A percentile compares a stretch with the other conserved stretches of the same genome.
Conservation (phyloP, 2,888 invertebrate species). For the Tholera decimalis region DNA sequence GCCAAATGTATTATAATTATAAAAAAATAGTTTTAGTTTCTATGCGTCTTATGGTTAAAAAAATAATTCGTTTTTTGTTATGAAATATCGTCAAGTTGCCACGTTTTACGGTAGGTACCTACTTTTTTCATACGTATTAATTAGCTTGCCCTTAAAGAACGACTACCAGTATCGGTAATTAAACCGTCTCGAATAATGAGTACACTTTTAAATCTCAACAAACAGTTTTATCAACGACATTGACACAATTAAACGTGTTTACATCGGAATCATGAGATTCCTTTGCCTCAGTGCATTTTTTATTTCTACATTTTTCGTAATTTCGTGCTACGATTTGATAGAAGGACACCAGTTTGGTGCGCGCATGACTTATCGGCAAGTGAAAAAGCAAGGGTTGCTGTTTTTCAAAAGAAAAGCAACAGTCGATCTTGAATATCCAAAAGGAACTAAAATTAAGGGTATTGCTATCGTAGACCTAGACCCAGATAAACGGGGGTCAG, state of each 20-base stretch:
- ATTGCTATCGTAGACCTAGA: conserved; percentile 73
- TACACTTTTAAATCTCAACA: conserved; percentile 52
- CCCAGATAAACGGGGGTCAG: conserved; percentile 66
- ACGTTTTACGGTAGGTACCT: no score
- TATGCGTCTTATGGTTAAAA: no score
- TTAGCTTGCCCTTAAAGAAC: conserved; percentile 29
- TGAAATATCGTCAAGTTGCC: no score
- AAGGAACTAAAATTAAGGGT: conserved; percentile 72
- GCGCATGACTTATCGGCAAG: conserved; percentile 74
- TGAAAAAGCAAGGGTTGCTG: conserved; percentile 74
- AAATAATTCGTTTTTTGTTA: no score
- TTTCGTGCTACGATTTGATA: conserved; percentile 59
- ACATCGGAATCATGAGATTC: conserved; percentile 47
- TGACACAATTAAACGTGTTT: conserved; percentile 57
- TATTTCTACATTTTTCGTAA: conserved; percentile 30
- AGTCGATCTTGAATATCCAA: conserved; percentile 68
- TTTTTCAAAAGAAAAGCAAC: conserved; percentile 71
- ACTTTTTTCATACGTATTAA: background rate
- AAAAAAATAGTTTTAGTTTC: no score
- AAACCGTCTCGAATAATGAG: conserved; percentile 17
- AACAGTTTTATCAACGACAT: conserved; percentile 63
- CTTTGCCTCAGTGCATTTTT: conserved; percentile 29
- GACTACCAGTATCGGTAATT: conserved; percentile 31
- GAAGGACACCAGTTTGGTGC: conserved; percentile 71
- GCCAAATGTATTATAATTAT: no score